Evolutionary conservation across 1,140 invertebrate genomes (phyloP), one percentile per base, ranked within the genome.

Genomic region (Lutraria rhynchaena): DNA sequence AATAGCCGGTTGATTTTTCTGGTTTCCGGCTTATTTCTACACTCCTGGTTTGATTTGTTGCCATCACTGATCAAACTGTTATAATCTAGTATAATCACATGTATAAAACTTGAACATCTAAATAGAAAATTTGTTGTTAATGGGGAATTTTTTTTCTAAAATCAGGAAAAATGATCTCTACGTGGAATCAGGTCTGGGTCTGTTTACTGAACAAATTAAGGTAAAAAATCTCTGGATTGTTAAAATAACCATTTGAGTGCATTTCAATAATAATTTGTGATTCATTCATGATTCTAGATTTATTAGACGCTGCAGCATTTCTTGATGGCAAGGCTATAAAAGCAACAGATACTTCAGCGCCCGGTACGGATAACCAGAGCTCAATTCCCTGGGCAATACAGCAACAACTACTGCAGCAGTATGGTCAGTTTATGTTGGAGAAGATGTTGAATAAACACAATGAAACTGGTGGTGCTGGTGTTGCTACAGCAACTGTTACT

Each of bases 351-450:
- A 15, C 67, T 24, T 44, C 35, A 13, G 44, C 29, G n/a, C 35
- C 74, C 4, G 27, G n/a, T 1, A 9, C 49, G 9, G 61, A 69
- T 35, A 69, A 35, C 37, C 22, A 41, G n/a, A 69, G 51, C 44
- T 71, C 65, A 1, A 24, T 81, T n/a, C 57, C 77, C 3, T 81
- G 77, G 77, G 77, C 65, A 22, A 31, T 61, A 41, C 65, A 69
- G 29, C 76, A 63, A 46, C 57, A 71, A 17, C 44, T 81, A 27
- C 19, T 81, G 13, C 77, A 81, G 41, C 77, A 81, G 29, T 81
- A 81, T 24, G 77, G 77, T 1, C 77, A 81, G n/a, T 51, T 71
- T 31, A 81, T 81, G 77, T 51, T 81, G 55, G 77, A 81, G 22
- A 81, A 61, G 35, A 81, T 81, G 77, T 58, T 81, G 31, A 71